A percentile compares a stretch with the other conserved stretches of the same genome.
Evolutionary conservation across 1,140 invertebrate species (phyloP).

Genomic region (Oscheius sp.): DNA sequence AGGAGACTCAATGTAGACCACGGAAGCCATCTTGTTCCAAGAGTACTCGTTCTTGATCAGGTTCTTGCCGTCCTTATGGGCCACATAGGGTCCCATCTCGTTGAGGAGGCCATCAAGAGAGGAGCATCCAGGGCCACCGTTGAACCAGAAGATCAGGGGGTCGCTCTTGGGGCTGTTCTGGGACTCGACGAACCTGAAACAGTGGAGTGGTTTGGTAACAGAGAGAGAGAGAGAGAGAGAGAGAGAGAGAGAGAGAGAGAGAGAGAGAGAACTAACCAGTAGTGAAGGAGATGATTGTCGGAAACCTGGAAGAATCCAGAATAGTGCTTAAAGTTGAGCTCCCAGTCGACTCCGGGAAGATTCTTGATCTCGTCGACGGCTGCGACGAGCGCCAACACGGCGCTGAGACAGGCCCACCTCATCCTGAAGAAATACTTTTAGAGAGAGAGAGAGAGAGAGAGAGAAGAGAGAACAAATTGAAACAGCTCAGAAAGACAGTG

Average conservation of each 20-base stretch:
- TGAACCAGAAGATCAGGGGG: slow-evolving; percentile 67
- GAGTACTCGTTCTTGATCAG: slow-evolving; percentile 62
- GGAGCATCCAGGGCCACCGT: slow-evolving; percentile 68
- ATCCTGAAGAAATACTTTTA: not conserved
- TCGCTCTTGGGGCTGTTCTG: slow-evolving; percentile 63
- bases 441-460: not conserved
- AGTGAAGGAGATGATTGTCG: slow-evolving; percentile 57
- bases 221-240: not conserved
- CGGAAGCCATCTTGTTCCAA: slow-evolving; percentile 74
- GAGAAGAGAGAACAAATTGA: not conserved
- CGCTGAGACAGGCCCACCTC: not conserved
- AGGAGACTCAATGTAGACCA: slow-evolving; percentile 69
- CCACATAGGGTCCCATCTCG: slow-evolving; percentile 66
- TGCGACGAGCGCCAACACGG: slow-evolving; percentile 4
- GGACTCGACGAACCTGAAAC: slow-evolving; percentile 66
- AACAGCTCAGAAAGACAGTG: too few relatives aligned
- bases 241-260: not conserved
- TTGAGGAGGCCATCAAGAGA: slow-evolving; percentile 64
- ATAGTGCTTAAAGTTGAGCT: slow-evolving; percentile 59
- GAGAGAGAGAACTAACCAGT: slow-evolving; percentile 45
- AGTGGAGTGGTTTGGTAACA: too few relatives aligned
- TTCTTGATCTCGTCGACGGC: slow-evolving; percentile 50
- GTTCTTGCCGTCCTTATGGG: slow-evolving; percentile 61
- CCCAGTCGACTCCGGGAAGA: slow-evolving; percentile 54
- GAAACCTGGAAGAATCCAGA: slow-evolving; percentile 56